Evolutionary conservation across 1,140 invertebrate species (phyloP), one percentile per base, ranked within the genome.

Genomic region (Platyscapa corneri): DNA sequence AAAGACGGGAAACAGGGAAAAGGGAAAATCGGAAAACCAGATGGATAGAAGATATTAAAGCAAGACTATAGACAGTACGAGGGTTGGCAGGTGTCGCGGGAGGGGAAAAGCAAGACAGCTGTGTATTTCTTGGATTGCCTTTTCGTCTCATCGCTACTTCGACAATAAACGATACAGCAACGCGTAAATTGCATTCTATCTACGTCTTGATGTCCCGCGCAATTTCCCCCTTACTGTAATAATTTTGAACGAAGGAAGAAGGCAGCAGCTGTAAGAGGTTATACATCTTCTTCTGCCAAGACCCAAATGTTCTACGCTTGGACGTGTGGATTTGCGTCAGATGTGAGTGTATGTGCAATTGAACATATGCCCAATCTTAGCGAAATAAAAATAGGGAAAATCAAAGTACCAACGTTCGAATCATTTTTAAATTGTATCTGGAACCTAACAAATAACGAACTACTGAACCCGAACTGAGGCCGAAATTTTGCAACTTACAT

Each of bases 21-120:
- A 78, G 75, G 27, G 56, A 74, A 53, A 84, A 60, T 30, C 76
- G 83, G 83, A 79, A 84, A 84, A 84, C 75, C 76, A 79, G 65
- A 84, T 79, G 83, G 74, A 83, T 34, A 23, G 12, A 32, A 10
- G 27, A 23, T 8, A 46, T 18, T 0, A 37, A 16, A 23, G 8
- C 2, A 23, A 5, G 27, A 10, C 3, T 60, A 60, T 7, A 14
- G 56, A 60, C 12, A 10, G 5, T 37, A 7, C 14, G 3, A 56
- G 46, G 0, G 30, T 10, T 18, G 34, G 70, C 46, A 53, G 75
- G 30, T 53, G 30, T 84, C 70, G 53, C 56, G 60, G 46, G 81
- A 84, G 85, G 49, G 77, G 37, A 23, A 1, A 64, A 64, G 16
- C 1, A 39, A 42, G 37, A 74, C 70, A 74, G 70, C 70, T 74